These are phyloP conservation scores for Nipponacmea schrenckii DNA, from an alignment of 2,888 invertebrate species.

Conservation along the genomic window DNA sequence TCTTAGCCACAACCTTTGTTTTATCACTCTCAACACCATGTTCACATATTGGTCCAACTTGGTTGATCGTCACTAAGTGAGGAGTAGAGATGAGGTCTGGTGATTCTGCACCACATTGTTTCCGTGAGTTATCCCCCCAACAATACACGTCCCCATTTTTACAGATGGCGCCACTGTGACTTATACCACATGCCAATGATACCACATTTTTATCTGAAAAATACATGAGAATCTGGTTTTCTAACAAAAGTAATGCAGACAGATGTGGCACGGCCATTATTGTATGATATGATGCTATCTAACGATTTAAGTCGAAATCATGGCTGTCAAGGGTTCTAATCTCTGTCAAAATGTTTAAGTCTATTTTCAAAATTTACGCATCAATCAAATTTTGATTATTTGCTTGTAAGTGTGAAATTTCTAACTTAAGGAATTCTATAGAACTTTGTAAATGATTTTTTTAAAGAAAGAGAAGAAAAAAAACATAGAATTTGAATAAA, in stretches of 20 bases:
- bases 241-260: background rate
- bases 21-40: conserved; percentile 43
- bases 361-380: no score
- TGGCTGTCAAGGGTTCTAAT: background rate
- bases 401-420: no score
- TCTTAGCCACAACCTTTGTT: conserved; percentile 33
- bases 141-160: conserved; percentile 59
- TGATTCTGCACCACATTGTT: conserved; percentile 77
- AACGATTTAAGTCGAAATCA: background rate
- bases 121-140: conserved; percentile 63
- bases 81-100: conserved; percentile 41
- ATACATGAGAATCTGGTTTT: background rate
- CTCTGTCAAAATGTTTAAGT: no score
- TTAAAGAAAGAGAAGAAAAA: no score
- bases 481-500: no score
- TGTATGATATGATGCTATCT: background rate
- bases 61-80: conserved; percentile 35
- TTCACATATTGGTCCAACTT: conserved; percentile 36
- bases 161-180: conserved; percentile 70
- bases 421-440: no score
- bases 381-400: no score
- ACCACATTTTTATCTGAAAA: conserved; percentile 71
- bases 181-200: conserved; percentile 79
- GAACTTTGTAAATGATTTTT: no score
- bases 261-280: background rate